Percentiles rank a stretch among this genome's conserved stretches.
phyloP scores from a whole-genome alignment of 2,797 vertebrate genomes.

The Brotula barbata region DNA sequence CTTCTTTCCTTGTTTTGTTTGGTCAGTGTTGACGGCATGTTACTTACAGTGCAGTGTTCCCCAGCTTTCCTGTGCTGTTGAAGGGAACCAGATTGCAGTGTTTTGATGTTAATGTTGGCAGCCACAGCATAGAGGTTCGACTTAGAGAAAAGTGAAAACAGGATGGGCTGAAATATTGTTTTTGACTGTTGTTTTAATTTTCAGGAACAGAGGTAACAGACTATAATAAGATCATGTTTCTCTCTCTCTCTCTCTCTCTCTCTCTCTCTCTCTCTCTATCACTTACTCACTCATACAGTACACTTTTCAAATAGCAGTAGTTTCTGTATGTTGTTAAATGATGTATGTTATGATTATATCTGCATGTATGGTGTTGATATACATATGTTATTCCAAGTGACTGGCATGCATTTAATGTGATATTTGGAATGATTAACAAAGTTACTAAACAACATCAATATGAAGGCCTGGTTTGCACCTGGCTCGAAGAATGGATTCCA shows the following conservation, averaged over 20 bases:
- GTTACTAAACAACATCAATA: too few species aligned
- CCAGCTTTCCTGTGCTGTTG: slow-evolving; percentile 10
- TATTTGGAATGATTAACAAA: background rate
- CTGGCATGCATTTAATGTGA: background rate
- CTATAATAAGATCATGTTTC: background rate
- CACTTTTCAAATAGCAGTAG: background rate
- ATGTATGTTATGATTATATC: background rate
- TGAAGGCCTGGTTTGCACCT: too few species aligned
- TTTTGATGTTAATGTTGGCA: slow-evolving; percentile 44
- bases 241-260: background rate
- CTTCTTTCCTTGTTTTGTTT: slow-evolving; percentile 9
- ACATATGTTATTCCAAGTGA: background rate
- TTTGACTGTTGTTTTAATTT: slow-evolving; percentile 29
- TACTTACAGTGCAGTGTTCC: slow-evolving; percentile 14
- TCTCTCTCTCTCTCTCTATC: background rate
- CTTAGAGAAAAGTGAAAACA: slow-evolving; percentile 53
- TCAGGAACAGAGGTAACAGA: slow-evolving; percentile 11
- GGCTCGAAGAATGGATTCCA: background rate
- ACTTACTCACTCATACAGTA: background rate
- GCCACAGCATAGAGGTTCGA: slow-evolving; percentile 23
- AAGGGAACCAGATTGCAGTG: slow-evolving; percentile 22
- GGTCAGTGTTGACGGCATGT: slow-evolving; percentile 14
- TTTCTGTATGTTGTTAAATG: background rate
- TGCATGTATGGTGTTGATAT: background rate
- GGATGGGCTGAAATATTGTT: slow-evolving; percentile 55